A percentile compares a stretch with the other conserved stretches of the same genome.
phyloP scores from a whole-genome alignment of 2,888 invertebrate genomes.

The Neuroscelio doddi region DNA sequence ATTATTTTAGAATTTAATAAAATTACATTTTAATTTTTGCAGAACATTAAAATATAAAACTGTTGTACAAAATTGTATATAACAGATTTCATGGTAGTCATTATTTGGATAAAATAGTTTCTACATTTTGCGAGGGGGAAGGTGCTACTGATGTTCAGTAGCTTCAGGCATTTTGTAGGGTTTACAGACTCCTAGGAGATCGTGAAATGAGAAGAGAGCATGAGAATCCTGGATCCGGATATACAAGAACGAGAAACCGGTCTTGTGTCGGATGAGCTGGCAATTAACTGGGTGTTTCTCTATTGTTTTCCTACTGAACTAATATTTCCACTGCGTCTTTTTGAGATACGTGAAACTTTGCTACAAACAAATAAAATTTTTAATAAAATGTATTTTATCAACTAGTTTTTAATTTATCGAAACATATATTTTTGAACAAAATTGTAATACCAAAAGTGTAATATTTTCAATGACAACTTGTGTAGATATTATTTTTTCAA shows the following conservation, averaged over 20 bases:
- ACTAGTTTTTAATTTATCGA: too few relatives aligned
- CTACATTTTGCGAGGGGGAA: constrained; percentile 55
- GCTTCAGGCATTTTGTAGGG: constrained; percentile 56
- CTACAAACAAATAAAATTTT: background rate
- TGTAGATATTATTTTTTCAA: too few relatives aligned
- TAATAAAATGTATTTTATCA: too few relatives aligned
- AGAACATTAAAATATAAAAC: constrained; percentile 9
- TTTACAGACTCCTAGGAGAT: constrained; percentile 50
- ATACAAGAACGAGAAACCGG: constrained; percentile 46
- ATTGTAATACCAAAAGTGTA: too few relatives aligned
- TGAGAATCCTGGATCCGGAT: constrained; percentile 46
- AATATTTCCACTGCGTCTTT: background rate
- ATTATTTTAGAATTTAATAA: too few relatives aligned
- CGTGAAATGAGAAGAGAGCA: constrained; percentile 51
- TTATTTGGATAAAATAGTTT: constrained; percentile 64
- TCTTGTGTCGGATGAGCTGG: constrained; percentile 50
- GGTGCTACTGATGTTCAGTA: constrained; percentile 55
- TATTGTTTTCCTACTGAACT: background rate
- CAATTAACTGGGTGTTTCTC: constrained; percentile 46
- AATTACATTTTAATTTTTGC: too few relatives aligned
- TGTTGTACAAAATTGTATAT: too few relatives aligned
- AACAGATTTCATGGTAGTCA: background rate
- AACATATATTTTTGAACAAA: too few relatives aligned
- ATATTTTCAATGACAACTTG: too few relatives aligned
- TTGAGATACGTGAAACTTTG: background rate